Evolutionary conservation across 2,888 invertebrate species (phyloP), one percentile per base, ranked within the genome.

Genomic region (Branchellion lobata): DNA sequence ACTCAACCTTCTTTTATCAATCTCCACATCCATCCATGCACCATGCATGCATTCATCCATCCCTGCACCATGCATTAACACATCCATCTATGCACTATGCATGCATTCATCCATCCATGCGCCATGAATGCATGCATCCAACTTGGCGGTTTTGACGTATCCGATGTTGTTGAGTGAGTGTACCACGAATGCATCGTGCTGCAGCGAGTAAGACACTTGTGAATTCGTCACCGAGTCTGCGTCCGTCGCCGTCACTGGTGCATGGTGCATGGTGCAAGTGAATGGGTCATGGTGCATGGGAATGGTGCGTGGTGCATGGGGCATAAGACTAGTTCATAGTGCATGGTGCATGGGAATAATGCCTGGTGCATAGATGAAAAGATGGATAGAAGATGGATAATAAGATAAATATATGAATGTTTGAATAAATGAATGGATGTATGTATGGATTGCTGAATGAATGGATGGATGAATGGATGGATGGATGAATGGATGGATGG

Each of bases 191-290:
- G 84, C 83, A 31, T 83, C 83, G 81, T 86, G 84, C 80, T 82
- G 84, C 40, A 87, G 84, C 29, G 83, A 83, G 81, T 86, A 87
- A 3, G 83, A 84, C 40, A 87, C 82, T 75, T 86, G 82, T n/a
- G 85, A 84, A 88, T 96, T 97, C 57, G 92, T 92, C 3, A 96
- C 96, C 0, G 95, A 95, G 87, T 97, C 97, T 0, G 94, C 92
- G 85, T 98, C 97, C 90, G 93, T 94, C 0, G 97, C 97, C 86
- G 94, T 95, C 76, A 97, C 89, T 88, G 84, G 27, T 47, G 40
- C 40, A 40, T 40, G n/a, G n/a, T n/a, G 40, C 40, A 40, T 40
- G 40, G n/a, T n/a, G n/a, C n/a, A n/a, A 18, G 27, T 57, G 40
- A 40, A 40, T 40, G 40, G 40, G n/a, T n/a, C n/a, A n/a, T n/a